Conservation (phyloP, 2,888 invertebrate genomes). For the Horisme vitalbata region DNA sequence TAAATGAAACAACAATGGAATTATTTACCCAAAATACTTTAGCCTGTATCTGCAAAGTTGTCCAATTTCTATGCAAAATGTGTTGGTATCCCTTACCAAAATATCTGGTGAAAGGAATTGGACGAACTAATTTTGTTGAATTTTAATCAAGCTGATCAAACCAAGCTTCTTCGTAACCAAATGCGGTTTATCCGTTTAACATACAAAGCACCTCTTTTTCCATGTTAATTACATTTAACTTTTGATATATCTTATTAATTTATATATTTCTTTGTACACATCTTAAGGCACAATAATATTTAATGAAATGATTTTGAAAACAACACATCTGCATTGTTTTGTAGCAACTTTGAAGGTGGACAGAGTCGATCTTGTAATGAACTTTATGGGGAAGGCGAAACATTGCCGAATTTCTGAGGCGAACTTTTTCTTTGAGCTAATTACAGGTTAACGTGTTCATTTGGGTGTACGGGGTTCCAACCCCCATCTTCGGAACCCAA, state of each 20-base stretch:
- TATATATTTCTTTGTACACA: too few relatives aligned
- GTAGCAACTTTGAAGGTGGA: too few relatives aligned
- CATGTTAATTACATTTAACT: neutral
- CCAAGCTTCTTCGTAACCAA: constrained; percentile 1
- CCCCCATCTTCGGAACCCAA: too few relatives aligned
- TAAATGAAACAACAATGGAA: constrained; percentile 54
- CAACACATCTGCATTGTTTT: too few relatives aligned
- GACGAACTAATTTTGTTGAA: constrained; percentile 23
- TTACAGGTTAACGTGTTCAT: too few relatives aligned
- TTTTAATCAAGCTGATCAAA: constrained; percentile 21
- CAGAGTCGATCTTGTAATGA: too few relatives aligned
- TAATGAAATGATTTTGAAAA: too few relatives aligned
- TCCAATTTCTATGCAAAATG: constrained; percentile 58
- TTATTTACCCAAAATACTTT: constrained; percentile 54
- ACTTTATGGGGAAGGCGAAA: too few relatives aligned
- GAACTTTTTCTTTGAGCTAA: too few relatives aligned
- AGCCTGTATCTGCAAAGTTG: constrained; percentile 47
- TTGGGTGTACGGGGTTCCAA: too few relatives aligned
- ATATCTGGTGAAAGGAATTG: constrained; percentile 37
- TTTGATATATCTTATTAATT: neutral
- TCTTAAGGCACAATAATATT: too few relatives aligned
- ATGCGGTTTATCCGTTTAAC: constrained; percentile 11
- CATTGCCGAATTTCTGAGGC: too few relatives aligned
- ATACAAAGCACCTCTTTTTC: constrained; percentile 11
- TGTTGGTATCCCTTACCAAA: constrained; percentile 41